Base-by-base conservation (phyloP, 2,888 invertebrate species). In the Priapulus caudatus region DNA sequence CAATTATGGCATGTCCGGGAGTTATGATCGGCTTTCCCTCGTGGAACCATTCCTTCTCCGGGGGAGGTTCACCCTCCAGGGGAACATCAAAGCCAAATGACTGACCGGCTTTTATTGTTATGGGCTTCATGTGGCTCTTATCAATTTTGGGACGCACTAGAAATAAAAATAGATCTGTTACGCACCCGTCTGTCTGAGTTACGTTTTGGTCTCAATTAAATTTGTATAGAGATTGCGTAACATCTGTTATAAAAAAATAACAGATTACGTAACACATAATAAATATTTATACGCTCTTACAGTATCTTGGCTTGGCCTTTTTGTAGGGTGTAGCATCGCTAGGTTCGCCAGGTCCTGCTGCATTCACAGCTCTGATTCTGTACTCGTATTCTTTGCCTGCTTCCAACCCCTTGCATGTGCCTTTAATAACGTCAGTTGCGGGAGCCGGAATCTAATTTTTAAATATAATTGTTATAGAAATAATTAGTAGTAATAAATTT, bases 1-100 rank as follows among this genome's bases (percentile, higher is more conserved):
- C n/a, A 57, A 92, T 77, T 67, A 87, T 90, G 51, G 90, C 77
- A 54, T 89, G 80, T 64, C 10, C 33, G n/a, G 33, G 10, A n/a
- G 33, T 10, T 10, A 10, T n/a, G 33, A 33, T 33, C n/a, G 10
- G 10, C 33, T 33, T 33, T 10, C n/a, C n/a, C 33, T 33, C 33
- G 33, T 33, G 33, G 33, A 10, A 58, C 72, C 72, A 72, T n/a
- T 51, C 59, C 18, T 63, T 65, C 3, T 61, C 63, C 4, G 72
- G 72, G 4, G 59, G 58, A 4, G 72, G 72, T 52, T 71, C 71
- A 19, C 71, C 72, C 23, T 64, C 55, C 54, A 60, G 71, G 3
- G 61, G 58, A 43, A 69, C 64, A 21, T 66, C 63, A n/a, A 72
- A 47, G 10, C 46, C 61, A 54, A 68, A 65, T 2, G 62, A 53